Evolutionary conservation across 1,140 invertebrate genomes (phyloP).

Genomic region (Dolichoris vasculosae): DNA sequence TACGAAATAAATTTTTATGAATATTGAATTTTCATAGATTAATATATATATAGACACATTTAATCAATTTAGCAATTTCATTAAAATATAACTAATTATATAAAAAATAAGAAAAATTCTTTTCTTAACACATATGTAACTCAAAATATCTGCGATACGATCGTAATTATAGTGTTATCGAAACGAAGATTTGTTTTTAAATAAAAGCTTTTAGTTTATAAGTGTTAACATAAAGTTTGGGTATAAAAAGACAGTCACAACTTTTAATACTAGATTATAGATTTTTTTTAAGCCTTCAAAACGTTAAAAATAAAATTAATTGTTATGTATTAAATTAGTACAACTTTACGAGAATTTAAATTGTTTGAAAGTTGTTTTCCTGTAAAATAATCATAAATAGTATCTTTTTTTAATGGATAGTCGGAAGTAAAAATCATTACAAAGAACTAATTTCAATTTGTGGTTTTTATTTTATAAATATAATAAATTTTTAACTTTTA

Average conservation of each 20-base stretch:
- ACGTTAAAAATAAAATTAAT: background rate
- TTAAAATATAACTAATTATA: background rate
- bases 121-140: background rate
- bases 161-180: background rate
- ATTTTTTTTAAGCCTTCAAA: background rate
- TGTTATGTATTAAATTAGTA: background rate
- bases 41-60: background rate
- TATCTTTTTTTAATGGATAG: too few relatives aligned
- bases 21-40: background rate
- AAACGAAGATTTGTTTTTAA: background rate
- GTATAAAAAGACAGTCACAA: background rate
- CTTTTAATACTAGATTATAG: background rate
- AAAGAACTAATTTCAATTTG: too few relatives aligned
- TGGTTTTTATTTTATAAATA: too few relatives aligned
- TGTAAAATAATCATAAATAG: too few relatives aligned
- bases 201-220: background rate
- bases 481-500: too few relatives aligned
- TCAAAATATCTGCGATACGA: background rate
- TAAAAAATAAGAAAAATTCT: background rate
- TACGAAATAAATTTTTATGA: background rate
- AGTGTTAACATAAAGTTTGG: background rate
- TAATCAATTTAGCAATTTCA: background rate
- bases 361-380: too few relatives aligned
- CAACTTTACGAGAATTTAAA: too few relatives aligned
- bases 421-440: too few relatives aligned